Conservation (phyloP, 2,888 invertebrate species). For the Pheosia tremula region DNA sequence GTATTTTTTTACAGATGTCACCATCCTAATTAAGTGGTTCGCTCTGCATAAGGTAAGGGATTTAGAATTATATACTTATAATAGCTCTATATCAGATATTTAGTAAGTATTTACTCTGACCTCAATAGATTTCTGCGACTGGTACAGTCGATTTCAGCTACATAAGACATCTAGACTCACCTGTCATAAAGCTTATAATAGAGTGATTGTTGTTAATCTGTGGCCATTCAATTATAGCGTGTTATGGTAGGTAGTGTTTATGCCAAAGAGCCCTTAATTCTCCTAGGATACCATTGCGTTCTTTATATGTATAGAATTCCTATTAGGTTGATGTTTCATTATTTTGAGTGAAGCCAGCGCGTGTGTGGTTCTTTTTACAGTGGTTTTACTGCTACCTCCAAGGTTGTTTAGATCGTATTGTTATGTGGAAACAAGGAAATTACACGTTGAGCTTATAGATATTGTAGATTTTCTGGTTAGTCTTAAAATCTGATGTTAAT, state of each 20-base stretch:
- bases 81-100: too few species aligned
- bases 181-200: too few species aligned
- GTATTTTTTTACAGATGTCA: slow-evolving; percentile 49
- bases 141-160: too few species aligned
- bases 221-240: slow-evolving; percentile 7
- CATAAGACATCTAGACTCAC: too few species aligned
- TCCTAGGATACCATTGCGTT: slow-evolving; percentile 28
- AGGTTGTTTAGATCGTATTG: slow-evolving; percentile 9
- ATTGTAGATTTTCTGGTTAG: too few species aligned
- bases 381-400: slow-evolving; percentile 21
- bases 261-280: slow-evolving; percentile 28
- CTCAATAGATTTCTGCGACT: too few species aligned
- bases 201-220: not conserved
- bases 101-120: too few species aligned
- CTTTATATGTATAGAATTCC: slow-evolving; percentile 27
- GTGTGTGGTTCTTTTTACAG: slow-evolving; percentile 31
- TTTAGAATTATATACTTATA: not conserved
- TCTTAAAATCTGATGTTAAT: too few species aligned
- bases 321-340: slow-evolving; percentile 47
- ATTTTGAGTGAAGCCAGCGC: slow-evolving; percentile 37
- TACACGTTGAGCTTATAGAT: not conserved
- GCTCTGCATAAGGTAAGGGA: slow-evolving; percentile 43
- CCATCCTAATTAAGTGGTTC: slow-evolving; percentile 27
- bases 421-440: slow-evolving; percentile 19
- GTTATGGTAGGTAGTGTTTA: slow-evolving; percentile 10